phyloP scores from a whole-genome alignment of 2,797 vertebrate genomes.

The Darevskia nairensis region DNA sequence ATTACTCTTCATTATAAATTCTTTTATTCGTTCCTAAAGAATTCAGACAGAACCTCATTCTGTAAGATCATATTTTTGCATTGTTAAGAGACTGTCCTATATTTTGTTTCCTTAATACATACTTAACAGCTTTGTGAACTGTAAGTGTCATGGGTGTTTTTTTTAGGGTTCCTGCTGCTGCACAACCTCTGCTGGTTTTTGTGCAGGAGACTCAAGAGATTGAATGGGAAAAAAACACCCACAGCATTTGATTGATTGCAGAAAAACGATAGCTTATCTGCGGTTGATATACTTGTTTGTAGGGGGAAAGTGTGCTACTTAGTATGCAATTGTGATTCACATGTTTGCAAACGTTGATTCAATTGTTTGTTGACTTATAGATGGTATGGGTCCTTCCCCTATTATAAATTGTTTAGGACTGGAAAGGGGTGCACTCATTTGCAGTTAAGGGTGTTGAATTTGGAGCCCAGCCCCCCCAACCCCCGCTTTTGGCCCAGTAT shows the following conservation, averaged over 20 bases:
- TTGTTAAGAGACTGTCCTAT: slow-evolving; percentile 21
- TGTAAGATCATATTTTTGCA: slow-evolving; percentile 27
- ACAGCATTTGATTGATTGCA: slow-evolving; percentile 39
- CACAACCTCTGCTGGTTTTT: background rate
- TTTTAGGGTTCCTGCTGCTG: background rate
- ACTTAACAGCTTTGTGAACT: slow-evolving; percentile 13
- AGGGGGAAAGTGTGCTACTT: slow-evolving; percentile 10
- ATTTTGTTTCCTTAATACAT: slow-evolving; percentile 14
- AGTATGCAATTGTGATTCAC: background rate
- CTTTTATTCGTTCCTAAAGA: background rate
- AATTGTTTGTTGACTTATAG: background rate
- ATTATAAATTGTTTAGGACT: background rate
- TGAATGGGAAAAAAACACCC: background rate
- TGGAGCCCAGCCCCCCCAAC: background rate
- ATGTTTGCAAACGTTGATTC: slow-evolving; percentile 27
- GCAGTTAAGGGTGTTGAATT: background rate
- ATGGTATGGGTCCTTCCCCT: background rate
- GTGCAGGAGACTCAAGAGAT: no score
- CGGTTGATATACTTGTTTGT: slow-evolving; percentile 28
- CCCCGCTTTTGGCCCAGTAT: no score
- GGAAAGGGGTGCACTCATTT: background rate
- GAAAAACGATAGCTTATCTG: slow-evolving; percentile 11
- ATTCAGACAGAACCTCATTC: slow-evolving; percentile 35
- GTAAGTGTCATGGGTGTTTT: slow-evolving; percentile 27
- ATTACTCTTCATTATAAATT: background rate